Evolutionary conservation across 2,113 vertebrate genomes (phyloP).

Genomic region (Malurus cyaneus): DNA sequence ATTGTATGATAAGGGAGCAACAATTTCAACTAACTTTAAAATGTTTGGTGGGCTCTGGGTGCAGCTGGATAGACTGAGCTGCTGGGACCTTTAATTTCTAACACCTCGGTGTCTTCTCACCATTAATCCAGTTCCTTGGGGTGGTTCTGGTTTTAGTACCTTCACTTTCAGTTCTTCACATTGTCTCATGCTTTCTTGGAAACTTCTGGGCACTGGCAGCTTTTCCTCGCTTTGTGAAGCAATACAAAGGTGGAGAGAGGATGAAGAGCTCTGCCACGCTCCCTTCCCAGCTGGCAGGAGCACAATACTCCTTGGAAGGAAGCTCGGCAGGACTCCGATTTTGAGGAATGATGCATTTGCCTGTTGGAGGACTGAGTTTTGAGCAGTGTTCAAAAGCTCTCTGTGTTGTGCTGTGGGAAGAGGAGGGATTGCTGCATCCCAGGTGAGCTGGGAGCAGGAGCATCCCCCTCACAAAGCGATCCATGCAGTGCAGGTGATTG

Average conservation of each 20-base stretch:
- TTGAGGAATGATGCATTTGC: background rate
- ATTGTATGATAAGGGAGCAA: background rate
- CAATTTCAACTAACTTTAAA: background rate
- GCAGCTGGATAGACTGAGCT: background rate
- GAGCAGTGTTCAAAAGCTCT: background rate
- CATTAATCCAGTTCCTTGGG: background rate
- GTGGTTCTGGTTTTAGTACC: background rate
- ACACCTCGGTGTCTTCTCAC: accelerated
- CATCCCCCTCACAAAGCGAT: background rate
- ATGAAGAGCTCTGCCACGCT: background rate
- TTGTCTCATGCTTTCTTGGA: background rate
- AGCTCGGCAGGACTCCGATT: background rate
- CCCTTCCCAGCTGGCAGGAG: background rate
- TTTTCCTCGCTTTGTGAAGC: background rate
- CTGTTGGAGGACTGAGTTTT: background rate
- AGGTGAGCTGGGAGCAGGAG: background rate
- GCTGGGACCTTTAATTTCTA: background rate
- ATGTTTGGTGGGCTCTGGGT: background rate
- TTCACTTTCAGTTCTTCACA: background rate
- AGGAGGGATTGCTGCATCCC: background rate
- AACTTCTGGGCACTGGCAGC: background rate
- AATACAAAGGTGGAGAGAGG: background rate
- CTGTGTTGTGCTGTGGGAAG: background rate
- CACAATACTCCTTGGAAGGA: background rate
- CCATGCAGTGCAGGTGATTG: background rate